These are phyloP conservation scores for Limenitis camilla DNA, from an alignment of 2,888 invertebrate genomes.

Conservation along the genomic window DNA sequence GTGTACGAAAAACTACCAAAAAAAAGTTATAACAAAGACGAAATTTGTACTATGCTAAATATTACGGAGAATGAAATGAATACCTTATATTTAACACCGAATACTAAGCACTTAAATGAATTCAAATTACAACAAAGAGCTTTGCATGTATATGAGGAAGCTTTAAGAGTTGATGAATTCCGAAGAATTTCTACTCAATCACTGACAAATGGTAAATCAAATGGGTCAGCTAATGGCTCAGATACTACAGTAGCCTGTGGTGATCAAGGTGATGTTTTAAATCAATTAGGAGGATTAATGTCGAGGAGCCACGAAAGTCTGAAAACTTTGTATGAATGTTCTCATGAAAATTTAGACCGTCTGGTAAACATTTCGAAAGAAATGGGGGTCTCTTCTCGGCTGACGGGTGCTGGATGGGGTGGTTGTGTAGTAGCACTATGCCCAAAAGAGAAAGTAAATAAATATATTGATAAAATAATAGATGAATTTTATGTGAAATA, in stretches of 20 bases:
- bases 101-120: constrained; percentile 77
- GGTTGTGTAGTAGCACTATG: constrained; percentile 95
- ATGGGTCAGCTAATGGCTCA: constrained; percentile 33
- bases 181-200: constrained; percentile 74
- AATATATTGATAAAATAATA: constrained; percentile 80
- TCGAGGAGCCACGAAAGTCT: constrained; percentile 91
- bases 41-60: constrained; percentile 77
- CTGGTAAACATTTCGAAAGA: constrained; percentile 84
- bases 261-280: constrained; percentile 53
- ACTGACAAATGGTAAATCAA: constrained; percentile 38
- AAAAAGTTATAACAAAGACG: constrained; percentile 79
- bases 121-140: constrained; percentile 91
- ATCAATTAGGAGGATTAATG: constrained; percentile 87
- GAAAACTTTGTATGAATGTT: constrained; percentile 91
- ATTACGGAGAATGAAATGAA: constrained; percentile 77
- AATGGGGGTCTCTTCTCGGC: constrained; percentile 85
- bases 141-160: constrained; percentile 93
- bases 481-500: constrained; percentile 79
- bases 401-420: constrained; percentile 99
- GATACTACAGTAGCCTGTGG: constrained; percentile 26
- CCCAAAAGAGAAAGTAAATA: constrained; percentile 75
- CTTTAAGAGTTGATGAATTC: constrained; percentile 87
- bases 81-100: constrained; percentile 56
- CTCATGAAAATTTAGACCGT: constrained; percentile 88
- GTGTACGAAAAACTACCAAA: constrained; percentile 78